Base-by-base conservation (phyloP, 2,113 vertebrate genomes). In the Hyaena hyaena region DNA sequence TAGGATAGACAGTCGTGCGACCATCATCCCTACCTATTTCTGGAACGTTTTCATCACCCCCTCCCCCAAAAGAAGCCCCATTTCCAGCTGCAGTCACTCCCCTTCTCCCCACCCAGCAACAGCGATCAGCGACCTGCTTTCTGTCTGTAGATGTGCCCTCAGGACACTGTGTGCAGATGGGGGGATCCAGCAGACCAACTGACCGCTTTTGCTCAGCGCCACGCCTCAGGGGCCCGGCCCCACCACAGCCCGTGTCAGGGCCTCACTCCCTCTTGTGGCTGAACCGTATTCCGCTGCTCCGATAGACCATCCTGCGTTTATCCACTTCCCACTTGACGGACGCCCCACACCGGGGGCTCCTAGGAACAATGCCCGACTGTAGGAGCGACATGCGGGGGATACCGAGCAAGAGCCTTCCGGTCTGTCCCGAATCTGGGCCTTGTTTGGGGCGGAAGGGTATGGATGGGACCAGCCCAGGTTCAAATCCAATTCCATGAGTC, bases 341-440 rank as follows among this genome's bases (percentile, higher is more conserved):
- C 24, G 4, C 39, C 63, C 9, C n/a, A 48, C 35, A 39, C 35
- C 77, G 31, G 69, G 5, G 55, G 80, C 31, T n/a, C 0, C 58
- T 10, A 23, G 28, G 26, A 48, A 21, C 28, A 31, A 19, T 9
- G 10, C 39, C 53, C 19, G 10, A 2, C 50, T 63, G 68, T 63
- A 9, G 31, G 6, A 4, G 5, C 6, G 1, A 21, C 4, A 0
- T 63, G 39, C 39, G 21, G 2, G 3, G 2, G 58, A 19, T 28
- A 10, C 82, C 43, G 69, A 61, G 14, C 0, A 1, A 31, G 33
- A 35, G 23, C 3, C 14, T 4, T 77, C 11, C 7, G 73, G 4
- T 39, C 31, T 61, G 0, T n/a, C 14, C 48, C 21, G 24, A 24
- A n/a, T 23, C n/a, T 58, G 69, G 31, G n/a, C 28, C 95, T 45